These are phyloP conservation scores for Drymodes brunneopygia DNA, from an alignment of 2,113 vertebrate species.

Conservation along the genomic window DNA sequence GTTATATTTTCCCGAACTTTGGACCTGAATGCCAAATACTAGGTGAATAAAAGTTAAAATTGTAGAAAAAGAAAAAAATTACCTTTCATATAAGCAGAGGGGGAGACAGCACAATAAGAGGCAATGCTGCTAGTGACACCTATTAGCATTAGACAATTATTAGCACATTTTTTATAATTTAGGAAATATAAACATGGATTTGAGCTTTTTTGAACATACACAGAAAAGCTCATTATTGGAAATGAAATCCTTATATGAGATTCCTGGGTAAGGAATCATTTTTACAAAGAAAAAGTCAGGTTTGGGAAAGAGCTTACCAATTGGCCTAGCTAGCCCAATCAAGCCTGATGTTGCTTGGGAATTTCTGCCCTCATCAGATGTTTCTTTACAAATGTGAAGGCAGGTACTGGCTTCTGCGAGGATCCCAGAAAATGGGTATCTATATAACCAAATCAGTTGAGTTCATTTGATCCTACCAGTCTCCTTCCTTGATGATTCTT, in stretches of 20 bases:
- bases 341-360: background rate
- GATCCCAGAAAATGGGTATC: background rate
- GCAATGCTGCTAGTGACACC: background rate
- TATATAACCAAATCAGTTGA: background rate
- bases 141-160: background rate
- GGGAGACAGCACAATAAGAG: background rate
- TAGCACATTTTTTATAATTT: background rate
- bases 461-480: background rate
- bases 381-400: background rate
- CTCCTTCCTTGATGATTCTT: background rate
- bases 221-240: background rate
- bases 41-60: slow-evolving; percentile 43
- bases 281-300: background rate
- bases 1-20: slow-evolving; percentile 73
- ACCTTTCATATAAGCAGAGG: background rate
- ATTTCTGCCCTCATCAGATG: background rate
- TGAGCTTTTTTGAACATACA: slow-evolving; percentile 1
- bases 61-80: background rate
- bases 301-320: background rate
- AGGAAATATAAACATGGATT: background rate
- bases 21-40: slow-evolving; percentile 42
- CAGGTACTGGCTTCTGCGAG: background rate
- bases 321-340: accelerated
- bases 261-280: background rate
- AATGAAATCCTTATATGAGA: background rate